Evolutionary conservation across 2,797 vertebrate genomes (phyloP), one percentile per base, ranked within the genome.

Genomic region (Notoglanidium macrostoma): DNA sequence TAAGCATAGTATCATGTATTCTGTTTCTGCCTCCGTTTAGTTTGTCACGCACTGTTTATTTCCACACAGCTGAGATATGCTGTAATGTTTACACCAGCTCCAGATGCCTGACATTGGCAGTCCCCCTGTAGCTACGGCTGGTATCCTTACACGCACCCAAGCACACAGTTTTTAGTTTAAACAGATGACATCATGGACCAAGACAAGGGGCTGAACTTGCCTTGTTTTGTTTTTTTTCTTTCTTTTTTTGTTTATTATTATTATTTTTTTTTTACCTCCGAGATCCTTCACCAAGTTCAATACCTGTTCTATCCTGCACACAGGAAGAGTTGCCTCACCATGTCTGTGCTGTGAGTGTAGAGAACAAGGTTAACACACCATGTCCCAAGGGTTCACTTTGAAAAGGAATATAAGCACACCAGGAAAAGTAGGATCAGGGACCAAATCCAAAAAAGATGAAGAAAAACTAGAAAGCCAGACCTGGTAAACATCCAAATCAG

Each of bases 351-450:
- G 92, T 92, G 90, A 90, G 90, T 91, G 91, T 91, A 89, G 93
- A 93, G 90, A 89, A 89, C 82, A 87, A 91, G 91, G 93, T 92
- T 94, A 95, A 93, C 92, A 87, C 91, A 89, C 78, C 90, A 84
- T 91, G 59, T 91, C 93, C 91, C 92, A 89, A 90, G 93, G 93
- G 89, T 90, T 87, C 84, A 83, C 91, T 96, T 96, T 96, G 94
- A 96, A 95, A 92, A 92, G 14, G 72, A 79, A 88, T 11, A 17
- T 84, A 23, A 80, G 70, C 84, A 76, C 49, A 65, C 78, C 82
- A 85, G 73, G 67, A 84, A 49, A 86, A 68, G 87, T 7, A 9
- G 51, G 59, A 83, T 83, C 76, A 79, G 68, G 73, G 15, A 55
- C n/a, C 51, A 21, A 84, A 70, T 73, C 84, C 19, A 72, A 67